Base-by-base conservation (phyloP, 1,140 invertebrate genomes). In the Hetaerina americana region DNA sequence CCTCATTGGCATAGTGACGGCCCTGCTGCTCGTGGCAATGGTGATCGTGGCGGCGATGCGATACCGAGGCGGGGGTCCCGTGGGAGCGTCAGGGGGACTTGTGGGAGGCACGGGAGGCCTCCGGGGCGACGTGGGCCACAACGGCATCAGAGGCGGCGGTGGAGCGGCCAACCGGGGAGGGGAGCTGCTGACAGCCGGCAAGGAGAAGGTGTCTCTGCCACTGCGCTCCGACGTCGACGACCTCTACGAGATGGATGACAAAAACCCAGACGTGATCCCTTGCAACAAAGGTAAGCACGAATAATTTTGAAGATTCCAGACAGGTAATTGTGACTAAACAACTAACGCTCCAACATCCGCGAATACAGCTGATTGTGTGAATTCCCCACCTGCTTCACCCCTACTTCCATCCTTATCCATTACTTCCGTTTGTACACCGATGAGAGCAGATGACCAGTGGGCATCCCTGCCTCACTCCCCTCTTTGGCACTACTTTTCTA, bases 181-280 rank as follows among this genome's bases (percentile, higher is more conserved):
- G 69, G 85, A 87, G 79, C 81, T 89, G 71, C 83, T 87, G 69
- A 80, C 88, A 75, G 90, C 89, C 79, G 86, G 87, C 77, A 90
- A 89, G 79, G 86, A 87, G 77, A 91, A 90, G 79, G 83, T 86
- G 49, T 87, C 85, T 29, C 82, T 88, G 74, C 87, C 87, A 25
- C 79, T 85, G 73, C 77, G 79, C 40, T 83, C 82, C 73, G 87
- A 89, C 75, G 88, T 86, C 5, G 87, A 89, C 75, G 88, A 89
- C 78, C 82, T 89, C 73, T 89, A 88, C 77, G 87, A 87, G 71
- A 84, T 84, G 66, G 91, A 93, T 76, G 91, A 93, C 77, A 88
- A 91, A 75, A 93, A 93, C 82, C 91, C 92, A 1, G 92, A 94
- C 79, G 87, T 94, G 68, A 90, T 94, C 72, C 92, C 92, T 5